These are phyloP conservation scores for Microctenopoma stevenorrisi DNA, from an alignment of 2,797 vertebrate genomes.

Conservation along the genomic window DNA sequence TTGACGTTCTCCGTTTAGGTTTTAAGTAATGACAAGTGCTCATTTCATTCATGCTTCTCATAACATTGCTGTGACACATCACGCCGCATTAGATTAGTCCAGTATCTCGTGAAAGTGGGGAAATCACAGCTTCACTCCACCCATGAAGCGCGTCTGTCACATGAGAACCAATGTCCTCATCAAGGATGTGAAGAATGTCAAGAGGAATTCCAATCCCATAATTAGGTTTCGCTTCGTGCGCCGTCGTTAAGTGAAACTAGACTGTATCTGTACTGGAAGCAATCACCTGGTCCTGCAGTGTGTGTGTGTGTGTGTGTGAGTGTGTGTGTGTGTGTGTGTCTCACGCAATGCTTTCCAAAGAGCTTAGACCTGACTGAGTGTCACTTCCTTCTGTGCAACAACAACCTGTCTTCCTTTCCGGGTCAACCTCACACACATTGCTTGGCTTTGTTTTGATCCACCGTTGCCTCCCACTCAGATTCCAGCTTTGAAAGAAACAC, in stretches of 20 bases:
- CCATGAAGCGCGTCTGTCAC: conserved; percentile 11
- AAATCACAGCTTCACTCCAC: conserved; percentile 20
- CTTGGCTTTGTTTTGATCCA: conserved; percentile 1
- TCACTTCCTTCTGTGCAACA: neutral
- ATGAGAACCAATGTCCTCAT: neutral
- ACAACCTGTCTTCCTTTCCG: neutral
- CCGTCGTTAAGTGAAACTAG: too few relatives aligned
- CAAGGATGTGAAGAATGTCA: conserved; percentile 9
- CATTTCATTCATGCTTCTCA: conserved; percentile 55
- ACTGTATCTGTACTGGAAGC: too few relatives aligned
- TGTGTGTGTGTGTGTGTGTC: too few relatives aligned
- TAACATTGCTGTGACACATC: conserved; percentile 47
- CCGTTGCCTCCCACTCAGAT: conserved; percentile 58
- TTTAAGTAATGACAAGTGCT: conserved; percentile 28
- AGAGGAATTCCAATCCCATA: neutral
- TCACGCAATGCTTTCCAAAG: neutral
- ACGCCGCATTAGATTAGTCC: conserved; percentile 2
- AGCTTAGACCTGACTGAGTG: neutral
- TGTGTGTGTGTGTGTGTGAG: too few relatives aligned
- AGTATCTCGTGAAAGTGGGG: conserved; percentile 10
- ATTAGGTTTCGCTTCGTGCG: neutral
- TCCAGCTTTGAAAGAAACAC: conserved; percentile 19
- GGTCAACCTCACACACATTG: neutral
- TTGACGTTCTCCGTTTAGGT: conserved; percentile 22
- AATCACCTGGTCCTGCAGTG: too few relatives aligned